phyloP scores from a whole-genome alignment of 92 coral and sea anemone genomes.

The Diadumene lineata region DNA sequence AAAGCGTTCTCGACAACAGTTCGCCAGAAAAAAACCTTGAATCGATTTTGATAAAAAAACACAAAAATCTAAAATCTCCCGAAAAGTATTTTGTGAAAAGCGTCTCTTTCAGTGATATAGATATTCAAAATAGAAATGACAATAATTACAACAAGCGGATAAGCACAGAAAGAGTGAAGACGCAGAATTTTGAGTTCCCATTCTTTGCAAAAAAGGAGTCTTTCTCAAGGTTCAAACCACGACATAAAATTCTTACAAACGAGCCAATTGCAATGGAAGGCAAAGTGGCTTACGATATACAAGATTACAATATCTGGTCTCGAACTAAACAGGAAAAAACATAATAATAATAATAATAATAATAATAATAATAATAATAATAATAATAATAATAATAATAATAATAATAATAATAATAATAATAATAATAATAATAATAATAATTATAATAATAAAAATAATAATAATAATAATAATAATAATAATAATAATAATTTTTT shows the following conservation, averaged over 20 bases:
- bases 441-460: too few species aligned
- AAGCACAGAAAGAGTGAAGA: not conserved
- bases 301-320: conserved; percentile 43
- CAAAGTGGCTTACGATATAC: conserved; percentile 18
- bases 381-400: too few species aligned
- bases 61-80: not conserved
- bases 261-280: conserved; percentile 3
- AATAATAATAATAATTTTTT: too few species aligned
- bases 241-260: conserved; percentile 9
- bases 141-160: not conserved
- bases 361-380: too few species aligned
- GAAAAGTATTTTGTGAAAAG: not conserved
- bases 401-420: too few species aligned
- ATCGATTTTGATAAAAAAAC: not conserved
- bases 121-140: not conserved
- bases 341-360: conserved; percentile 61
- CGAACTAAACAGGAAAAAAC: conserved; percentile 25
- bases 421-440: too few species aligned
- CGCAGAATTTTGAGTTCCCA: conserved; percentile 22
- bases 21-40: conserved; percentile 6
- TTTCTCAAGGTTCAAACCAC: not conserved
- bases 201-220: conserved; percentile 2
- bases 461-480: too few species aligned
- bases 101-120: not conserved
- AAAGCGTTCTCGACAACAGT: too few species aligned